Evolutionary conservation across 2,797 vertebrate genomes (phyloP).

Genomic region (Denticeps clupeoides): DNA sequence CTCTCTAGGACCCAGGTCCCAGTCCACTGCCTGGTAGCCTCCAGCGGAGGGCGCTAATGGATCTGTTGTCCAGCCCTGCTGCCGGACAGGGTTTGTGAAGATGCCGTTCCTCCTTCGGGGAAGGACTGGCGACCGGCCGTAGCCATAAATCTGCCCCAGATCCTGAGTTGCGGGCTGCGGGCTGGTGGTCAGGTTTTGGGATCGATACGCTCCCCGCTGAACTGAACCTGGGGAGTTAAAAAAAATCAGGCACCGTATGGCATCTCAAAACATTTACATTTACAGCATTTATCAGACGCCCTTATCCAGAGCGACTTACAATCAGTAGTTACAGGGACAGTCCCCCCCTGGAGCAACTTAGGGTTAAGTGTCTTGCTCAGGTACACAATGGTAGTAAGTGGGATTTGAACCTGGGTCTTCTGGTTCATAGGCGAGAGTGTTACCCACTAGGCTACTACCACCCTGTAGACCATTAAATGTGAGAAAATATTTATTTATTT

Average conservation of each 20-base stretch:
- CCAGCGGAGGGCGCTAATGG: slow-evolving; percentile 64
- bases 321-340: too few relatives aligned
- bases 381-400: too few relatives aligned
- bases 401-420: too few relatives aligned
- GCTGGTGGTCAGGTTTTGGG: slow-evolving; percentile 43
- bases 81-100: slow-evolving; percentile 43
- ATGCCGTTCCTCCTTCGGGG: slow-evolving; percentile 50
- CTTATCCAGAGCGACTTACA: too few relatives aligned
- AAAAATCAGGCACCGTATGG: neutral
- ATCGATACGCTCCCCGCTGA: slow-evolving; percentile 42
- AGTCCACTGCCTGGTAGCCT: slow-evolving; percentile 57
- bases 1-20: slow-evolving; percentile 56
- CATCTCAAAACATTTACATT: too few relatives aligned
- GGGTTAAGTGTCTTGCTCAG: too few relatives aligned
- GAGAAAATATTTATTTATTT: too few relatives aligned
- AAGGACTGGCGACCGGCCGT: slow-evolving; percentile 50
- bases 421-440: too few relatives aligned
- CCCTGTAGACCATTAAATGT: too few relatives aligned
- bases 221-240: slow-evolving; percentile 42
- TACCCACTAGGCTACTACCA: too few relatives aligned
- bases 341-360: too few relatives aligned
- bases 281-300: too few relatives aligned
- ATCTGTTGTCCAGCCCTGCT: slow-evolving; percentile 53
- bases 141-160: slow-evolving; percentile 45
- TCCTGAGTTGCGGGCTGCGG: slow-evolving; percentile 59